Evolutionary conservation across 1,140 invertebrate genomes (phyloP).

Genomic region (Vanessa tameamea): DNA sequence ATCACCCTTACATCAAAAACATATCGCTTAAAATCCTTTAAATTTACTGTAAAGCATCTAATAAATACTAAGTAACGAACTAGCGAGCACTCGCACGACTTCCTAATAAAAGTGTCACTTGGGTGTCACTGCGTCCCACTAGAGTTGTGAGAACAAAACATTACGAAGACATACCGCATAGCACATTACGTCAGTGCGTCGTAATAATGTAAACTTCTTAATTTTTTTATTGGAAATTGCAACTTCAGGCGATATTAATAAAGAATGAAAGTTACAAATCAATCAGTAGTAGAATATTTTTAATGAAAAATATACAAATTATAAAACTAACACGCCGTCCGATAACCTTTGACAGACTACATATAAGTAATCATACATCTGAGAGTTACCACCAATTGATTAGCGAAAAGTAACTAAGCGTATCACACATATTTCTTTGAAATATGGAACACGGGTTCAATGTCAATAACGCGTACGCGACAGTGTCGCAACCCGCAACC

Average conservation of each 20-base stretch:
- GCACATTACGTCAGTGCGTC: too few relatives aligned
- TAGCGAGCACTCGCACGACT: slow-evolving; percentile 54
- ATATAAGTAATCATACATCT: neutral
- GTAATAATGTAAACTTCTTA: too few relatives aligned
- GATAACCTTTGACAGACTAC: neutral
- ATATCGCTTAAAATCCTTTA: slow-evolving; percentile 19
- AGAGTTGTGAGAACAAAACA: slow-evolving; percentile 46
- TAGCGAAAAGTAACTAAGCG: slow-evolving; percentile 43
- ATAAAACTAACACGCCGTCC: neutral
- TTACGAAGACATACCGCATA: neutral
- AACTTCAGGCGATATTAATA: too few relatives aligned
- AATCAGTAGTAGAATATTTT: too few relatives aligned
- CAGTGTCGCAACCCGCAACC: slow-evolving; percentile 60
- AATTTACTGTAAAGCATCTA: slow-evolving; percentile 13
- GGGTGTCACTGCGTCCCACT: slow-evolving; percentile 52
- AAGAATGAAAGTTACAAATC: too few relatives aligned
- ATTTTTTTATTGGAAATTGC: too few relatives aligned
- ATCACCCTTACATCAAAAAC: slow-evolving; percentile 24
- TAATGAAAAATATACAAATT: too few relatives aligned
- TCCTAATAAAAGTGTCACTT: slow-evolving; percentile 63
- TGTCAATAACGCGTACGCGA: slow-evolving; percentile 63
- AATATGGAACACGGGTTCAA: slow-evolving; percentile 74
- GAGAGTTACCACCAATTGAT: slow-evolving; percentile 28
- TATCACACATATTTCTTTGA: slow-evolving; percentile 68
- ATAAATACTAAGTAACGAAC: slow-evolving; percentile 21